Base-by-base conservation (phyloP, 2,797 vertebrate genomes). In the Pipistrellus nathusii region DNA sequence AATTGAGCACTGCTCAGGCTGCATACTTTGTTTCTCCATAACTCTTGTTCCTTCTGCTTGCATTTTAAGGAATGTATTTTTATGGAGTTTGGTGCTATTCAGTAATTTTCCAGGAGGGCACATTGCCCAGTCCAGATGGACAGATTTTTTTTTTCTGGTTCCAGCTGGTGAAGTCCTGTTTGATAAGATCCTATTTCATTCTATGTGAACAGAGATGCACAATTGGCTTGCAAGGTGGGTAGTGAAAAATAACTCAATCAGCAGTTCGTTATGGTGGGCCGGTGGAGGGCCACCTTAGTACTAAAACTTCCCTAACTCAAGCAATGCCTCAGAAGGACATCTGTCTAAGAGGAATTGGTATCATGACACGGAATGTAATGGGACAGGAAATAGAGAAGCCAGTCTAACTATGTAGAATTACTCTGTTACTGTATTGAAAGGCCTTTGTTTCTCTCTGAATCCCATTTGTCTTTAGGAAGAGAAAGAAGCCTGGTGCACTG, bases 31-130 rank as follows among this genome's bases (percentile, higher is more conserved):
- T 94, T 94, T 95, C 89, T 94, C 83, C 88, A 91, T 95, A 97
- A 97, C 95, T 94, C 93, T 96, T 96, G 85, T 96, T 90, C 96
- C 94, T 96, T 96, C 97, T 97, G 96, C 93, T 97, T 93, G 95
- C 94, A 97, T 96, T 97, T 97, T 94, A 96, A 97, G 90, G 85
- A 96, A 97, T 90, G 85, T 93, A 95, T 97, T 97, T 97, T 96
- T 97, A 85, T 95, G 95, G 88, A 95, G 59, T 95, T 97, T 95
- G 96, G 90, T 35, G 8, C 94, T 94, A 82, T 91, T 95, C 91
- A 94, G 97, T 96, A 94, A 97, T 96, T 96, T 97, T 96, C 96
- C 97, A 97, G 85, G 91, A 97, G 93, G 95, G 97, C 96, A 96
- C 82, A 38, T 94, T 97, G 96, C 96, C 97, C 95, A 96, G 96